These are phyloP conservation scores for Prosopocoilus inquinatus DNA, from an alignment of 2,888 invertebrate genomes.

Conservation along the genomic window DNA sequence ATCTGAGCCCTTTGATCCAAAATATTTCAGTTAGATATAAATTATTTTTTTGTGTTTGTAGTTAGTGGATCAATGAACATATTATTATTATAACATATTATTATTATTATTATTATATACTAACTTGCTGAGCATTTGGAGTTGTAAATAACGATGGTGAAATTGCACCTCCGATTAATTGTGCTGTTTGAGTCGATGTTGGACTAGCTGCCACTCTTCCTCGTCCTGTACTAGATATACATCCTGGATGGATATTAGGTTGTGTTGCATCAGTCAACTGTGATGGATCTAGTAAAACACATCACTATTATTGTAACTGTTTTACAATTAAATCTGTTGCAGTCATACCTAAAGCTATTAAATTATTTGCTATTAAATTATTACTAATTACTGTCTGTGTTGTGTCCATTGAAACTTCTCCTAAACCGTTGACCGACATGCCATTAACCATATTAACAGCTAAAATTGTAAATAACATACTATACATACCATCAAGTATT, in stretches of 20 bases:
- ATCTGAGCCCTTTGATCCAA: no score
- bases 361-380: constrained; percentile 52
- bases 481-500: neutral
- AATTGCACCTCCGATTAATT: constrained; percentile 68
- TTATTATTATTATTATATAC: no score
- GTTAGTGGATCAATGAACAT: no score
- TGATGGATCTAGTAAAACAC: constrained; percentile 40
- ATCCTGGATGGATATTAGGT: constrained; percentile 64
- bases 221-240: constrained; percentile 63
- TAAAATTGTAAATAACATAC: constrained; percentile 25
- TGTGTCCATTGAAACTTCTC: constrained; percentile 71
- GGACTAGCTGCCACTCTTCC: constrained; percentile 59
- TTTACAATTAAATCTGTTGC: neutral
- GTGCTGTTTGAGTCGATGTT: constrained; percentile 62
- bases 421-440: constrained; percentile 71
- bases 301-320: constrained; percentile 8
- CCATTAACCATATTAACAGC: constrained; percentile 75
- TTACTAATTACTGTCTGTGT: constrained; percentile 57
- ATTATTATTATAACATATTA: no score
- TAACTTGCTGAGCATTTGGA: constrained; percentile 43
- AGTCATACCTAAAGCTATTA: constrained; percentile 44
- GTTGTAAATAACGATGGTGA: constrained; percentile 64
- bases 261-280: constrained; percentile 51
- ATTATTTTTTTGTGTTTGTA: no score
- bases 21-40: no score